Percentiles rank a stretch among this genome's conserved stretches.
These are phyloP conservation scores for Trichacis sp. DNA, from an alignment of 2,888 invertebrate genomes.

Conservation along the genomic window DNA sequence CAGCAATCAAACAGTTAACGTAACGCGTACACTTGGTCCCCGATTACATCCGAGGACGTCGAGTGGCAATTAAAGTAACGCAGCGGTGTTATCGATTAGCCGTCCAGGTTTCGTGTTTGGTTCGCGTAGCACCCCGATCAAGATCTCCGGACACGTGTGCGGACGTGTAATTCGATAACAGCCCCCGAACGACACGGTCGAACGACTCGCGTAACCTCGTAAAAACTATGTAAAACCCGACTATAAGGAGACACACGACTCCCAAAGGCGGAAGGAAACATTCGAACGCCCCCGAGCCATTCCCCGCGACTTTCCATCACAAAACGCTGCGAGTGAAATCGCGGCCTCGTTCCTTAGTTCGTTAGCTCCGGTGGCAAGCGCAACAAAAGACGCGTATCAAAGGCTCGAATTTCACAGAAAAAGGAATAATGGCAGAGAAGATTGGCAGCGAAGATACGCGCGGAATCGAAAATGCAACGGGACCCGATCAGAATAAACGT, in stretches of 20 bases:
- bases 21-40: constrained; percentile 1
- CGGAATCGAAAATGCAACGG: constrained; percentile 13
- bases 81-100: constrained; percentile 37
- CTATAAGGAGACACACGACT: not conserved
- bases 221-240: constrained; percentile 1
- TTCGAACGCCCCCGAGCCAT: constrained; percentile 5
- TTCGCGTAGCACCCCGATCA: constrained; percentile 21
- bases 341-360: constrained; percentile 26
- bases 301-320: constrained; percentile 12
- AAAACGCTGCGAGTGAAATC: constrained; percentile 17
- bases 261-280: constrained; percentile 1
- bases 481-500: constrained; percentile 29
- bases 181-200: not conserved
- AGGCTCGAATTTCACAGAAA: constrained; percentile 20
- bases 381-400: constrained; percentile 5
- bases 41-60: constrained; percentile 14
- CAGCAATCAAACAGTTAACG: constrained; percentile 21
- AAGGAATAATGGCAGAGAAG: not conserved
- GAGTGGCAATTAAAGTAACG: constrained; percentile 28
- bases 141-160: constrained; percentile 29
- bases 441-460: not conserved
- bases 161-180: constrained; percentile 23
- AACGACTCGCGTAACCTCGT: constrained; percentile 3
- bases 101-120: constrained; percentile 26
- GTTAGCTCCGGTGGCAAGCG: constrained; percentile 29